phyloP scores from a whole-genome alignment of 2,797 vertebrate genomes.

The Melanotaenia maccullochi region DNA sequence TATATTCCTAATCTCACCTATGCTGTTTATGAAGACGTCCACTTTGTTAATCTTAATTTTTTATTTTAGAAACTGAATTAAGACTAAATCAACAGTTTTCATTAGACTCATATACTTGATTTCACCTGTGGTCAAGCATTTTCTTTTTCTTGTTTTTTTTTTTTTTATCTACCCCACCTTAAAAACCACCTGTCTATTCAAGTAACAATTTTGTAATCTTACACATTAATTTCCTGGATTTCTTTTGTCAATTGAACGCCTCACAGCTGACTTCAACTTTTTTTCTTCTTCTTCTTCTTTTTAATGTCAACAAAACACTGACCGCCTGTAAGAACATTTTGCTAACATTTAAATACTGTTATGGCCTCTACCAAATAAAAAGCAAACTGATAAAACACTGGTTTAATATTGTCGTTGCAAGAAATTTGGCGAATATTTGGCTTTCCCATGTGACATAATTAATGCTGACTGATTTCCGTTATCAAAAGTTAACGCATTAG shows the following conservation, averaged over 20 bases:
- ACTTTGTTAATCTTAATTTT: not conserved
- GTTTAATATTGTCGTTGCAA: not conserved
- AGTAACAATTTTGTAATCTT: not conserved
- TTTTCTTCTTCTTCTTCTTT: no score
- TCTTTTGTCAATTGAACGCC: constrained; percentile 36
- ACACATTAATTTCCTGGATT: not conserved
- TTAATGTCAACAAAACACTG: constrained; percentile 31
- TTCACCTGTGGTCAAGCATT: not conserved
- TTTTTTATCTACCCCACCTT: not conserved
- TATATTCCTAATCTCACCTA: not conserved
- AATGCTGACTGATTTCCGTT: not conserved
- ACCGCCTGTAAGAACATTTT: not conserved
- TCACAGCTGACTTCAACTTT: constrained; percentile 24
- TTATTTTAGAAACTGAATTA: not conserved
- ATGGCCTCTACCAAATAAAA: not conserved
- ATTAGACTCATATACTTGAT: no score
- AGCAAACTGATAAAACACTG: not conserved
- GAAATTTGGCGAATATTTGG: not conserved
- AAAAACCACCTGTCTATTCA: not conserved
- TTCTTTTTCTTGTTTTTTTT: no score
- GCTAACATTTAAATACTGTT: not conserved
- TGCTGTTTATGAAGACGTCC: not conserved
- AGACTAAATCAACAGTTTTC: no score
- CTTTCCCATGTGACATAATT: not conserved
- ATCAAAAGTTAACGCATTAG: not conserved